phyloP scores from a whole-genome alignment of 2,888 invertebrate genomes.

The Rotaria socialis region DNA sequence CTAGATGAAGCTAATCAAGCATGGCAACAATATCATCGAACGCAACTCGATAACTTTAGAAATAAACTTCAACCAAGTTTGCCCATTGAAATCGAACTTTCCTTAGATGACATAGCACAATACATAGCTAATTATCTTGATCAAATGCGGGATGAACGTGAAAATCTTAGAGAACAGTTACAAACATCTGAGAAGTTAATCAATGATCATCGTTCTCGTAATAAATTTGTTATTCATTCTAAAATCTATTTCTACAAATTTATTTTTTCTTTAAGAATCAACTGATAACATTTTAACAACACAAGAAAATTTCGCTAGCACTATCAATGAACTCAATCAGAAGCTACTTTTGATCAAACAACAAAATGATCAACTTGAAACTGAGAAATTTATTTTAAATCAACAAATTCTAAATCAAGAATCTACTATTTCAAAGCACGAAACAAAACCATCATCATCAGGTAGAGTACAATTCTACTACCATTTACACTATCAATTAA shows the following conservation, averaged over 20 bases:
- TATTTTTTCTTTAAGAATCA: background rate
- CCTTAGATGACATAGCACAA: background rate
- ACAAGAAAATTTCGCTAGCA: background rate
- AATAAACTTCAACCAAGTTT: background rate
- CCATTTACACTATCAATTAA: background rate
- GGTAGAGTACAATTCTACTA: background rate
- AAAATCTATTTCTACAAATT: too few relatives aligned
- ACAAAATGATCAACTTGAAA: constrained; percentile 10
- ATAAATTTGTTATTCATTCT: too few relatives aligned
- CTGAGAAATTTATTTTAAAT: background rate
- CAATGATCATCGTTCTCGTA: background rate
- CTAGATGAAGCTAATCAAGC: background rate
- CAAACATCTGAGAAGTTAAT: background rate
- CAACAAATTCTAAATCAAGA: background rate
- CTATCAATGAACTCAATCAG: background rate
- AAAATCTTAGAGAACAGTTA: background rate
- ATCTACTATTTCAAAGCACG: background rate
- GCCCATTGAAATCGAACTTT: background rate
- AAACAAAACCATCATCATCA: background rate
- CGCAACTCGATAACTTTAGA: background rate
- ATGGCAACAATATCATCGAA: background rate
- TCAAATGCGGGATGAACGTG: background rate
- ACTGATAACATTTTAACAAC: background rate
- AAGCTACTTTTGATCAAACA: background rate
- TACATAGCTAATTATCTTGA: background rate